phyloP scores from a whole-genome alignment of 2,113 vertebrate species.

The Vidua macroura region DNA sequence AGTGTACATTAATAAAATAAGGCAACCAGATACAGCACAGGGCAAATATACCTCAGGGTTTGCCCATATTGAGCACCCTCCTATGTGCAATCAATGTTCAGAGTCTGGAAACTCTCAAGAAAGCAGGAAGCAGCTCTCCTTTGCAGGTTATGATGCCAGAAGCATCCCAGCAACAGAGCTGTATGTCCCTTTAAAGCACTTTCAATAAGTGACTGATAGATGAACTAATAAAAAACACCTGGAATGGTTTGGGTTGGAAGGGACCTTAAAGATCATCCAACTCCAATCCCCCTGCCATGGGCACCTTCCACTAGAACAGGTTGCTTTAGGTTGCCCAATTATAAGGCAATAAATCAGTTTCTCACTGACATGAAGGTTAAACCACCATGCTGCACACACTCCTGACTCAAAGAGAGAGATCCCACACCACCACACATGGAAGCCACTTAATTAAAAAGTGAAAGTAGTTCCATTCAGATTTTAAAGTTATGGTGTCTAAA shows the following conservation, averaged over 20 bases:
- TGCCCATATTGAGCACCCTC: not conserved
- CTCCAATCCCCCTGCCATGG: not conserved
- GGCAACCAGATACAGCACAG: not conserved
- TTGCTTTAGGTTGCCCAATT: not conserved
- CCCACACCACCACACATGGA: not conserved
- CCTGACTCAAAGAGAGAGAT: not conserved
- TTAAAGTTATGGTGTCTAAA: not conserved
- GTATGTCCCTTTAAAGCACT: not conserved
- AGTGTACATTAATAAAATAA: constrained; percentile 1
- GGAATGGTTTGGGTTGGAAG: not conserved
- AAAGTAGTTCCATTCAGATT: not conserved
- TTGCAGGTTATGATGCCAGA: not conserved
- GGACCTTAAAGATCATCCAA: not conserved
- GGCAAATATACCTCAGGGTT: not conserved
- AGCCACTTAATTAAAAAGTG: not conserved
- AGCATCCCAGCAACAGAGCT: not conserved
- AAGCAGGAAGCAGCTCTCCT: not conserved
- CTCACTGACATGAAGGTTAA: not conserved
- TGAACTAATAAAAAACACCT: not conserved
- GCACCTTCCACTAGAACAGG: not conserved
- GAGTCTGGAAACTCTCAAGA: not conserved
- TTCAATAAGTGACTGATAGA: not conserved
- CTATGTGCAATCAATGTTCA: not conserved
- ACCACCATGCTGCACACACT: not conserved
- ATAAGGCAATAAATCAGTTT: not conserved